A percentile compares a stretch with the other conserved stretches of the same genome.
Evolutionary conservation across 2,113 vertebrate species (phyloP).

Genomic region (Xyliphius kryptos): DNA sequence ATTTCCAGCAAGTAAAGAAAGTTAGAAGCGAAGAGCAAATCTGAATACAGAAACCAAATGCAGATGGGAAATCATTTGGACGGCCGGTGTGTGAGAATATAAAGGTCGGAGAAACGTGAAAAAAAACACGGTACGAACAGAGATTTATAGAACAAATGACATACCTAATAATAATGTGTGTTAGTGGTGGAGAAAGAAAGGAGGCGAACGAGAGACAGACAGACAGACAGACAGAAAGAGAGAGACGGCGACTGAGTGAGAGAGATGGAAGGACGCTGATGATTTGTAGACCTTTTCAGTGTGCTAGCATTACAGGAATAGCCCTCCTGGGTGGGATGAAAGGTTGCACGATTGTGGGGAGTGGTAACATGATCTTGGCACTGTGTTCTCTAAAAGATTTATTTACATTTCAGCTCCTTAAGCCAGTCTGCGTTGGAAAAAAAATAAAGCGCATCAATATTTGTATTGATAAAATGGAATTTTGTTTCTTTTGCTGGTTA

Average conservation of each 20-base stretch:
- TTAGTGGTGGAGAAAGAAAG: too few relatives aligned
- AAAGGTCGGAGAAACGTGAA: not conserved
- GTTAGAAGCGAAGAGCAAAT: not conserved
- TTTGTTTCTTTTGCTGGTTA: slow-evolving; percentile 17
- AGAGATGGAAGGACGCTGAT: slow-evolving; percentile 37
- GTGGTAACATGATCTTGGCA: slow-evolving; percentile 63
- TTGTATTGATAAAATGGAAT: slow-evolving; percentile 50
- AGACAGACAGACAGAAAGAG: slow-evolving; percentile 21
- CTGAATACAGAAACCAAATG: too few relatives aligned
- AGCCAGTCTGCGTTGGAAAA: slow-evolving; percentile 46
- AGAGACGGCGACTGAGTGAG: not conserved
- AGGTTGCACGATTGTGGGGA: slow-evolving; percentile 66
- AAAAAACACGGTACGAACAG: not conserved
- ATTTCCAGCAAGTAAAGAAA: not conserved
- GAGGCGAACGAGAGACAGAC: not conserved
- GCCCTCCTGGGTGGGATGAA: slow-evolving; percentile 69
- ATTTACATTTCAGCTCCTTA: slow-evolving; percentile 69
- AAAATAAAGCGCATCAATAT: slow-evolving; percentile 53
- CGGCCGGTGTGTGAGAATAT: not conserved
- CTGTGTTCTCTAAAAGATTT: slow-evolving; percentile 63
- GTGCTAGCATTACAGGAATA: slow-evolving; percentile 67
- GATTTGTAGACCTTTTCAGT: slow-evolving; percentile 65
- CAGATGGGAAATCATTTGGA: not conserved
- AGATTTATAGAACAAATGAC: not conserved
- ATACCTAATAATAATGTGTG: not conserved